Evolutionary conservation across 2,888 invertebrate genomes (phyloP).

Genomic region (Alentia gelatinosa): DNA sequence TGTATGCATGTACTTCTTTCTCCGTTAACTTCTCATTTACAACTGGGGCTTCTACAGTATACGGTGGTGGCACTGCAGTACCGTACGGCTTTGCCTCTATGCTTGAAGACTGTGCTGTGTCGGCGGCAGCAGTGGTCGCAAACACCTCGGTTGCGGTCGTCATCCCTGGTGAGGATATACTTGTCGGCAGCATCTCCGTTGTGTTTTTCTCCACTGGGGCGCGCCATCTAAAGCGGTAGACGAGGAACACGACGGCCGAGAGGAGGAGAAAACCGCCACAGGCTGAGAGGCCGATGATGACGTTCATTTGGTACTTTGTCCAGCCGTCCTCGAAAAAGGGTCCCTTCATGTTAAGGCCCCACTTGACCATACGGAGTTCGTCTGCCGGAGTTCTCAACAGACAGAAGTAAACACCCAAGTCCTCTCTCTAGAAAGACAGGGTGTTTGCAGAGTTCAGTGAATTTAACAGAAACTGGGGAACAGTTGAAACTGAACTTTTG

Average conservation of each 20-base stretch:
- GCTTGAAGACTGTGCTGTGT: no score
- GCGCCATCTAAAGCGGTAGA: slow-evolving; percentile 39
- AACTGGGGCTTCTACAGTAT: no score
- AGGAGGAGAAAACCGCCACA: slow-evolving; percentile 26
- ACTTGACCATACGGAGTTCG: slow-evolving; percentile 24
- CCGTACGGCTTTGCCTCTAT: no score
- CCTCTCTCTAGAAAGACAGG: not conserved
- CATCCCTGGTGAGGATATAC: not conserved
- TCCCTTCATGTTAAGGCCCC: slow-evolving; percentile 53
- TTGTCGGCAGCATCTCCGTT: not conserved
- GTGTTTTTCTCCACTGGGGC: not conserved
- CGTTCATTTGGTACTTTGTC: slow-evolving; percentile 24
- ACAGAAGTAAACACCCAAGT: slow-evolving; percentile 51
- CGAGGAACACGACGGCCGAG: not conserved
- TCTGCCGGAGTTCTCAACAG: not conserved
- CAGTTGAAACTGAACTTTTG: no score
- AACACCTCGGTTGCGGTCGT: not conserved
- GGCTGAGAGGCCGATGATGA: slow-evolving; percentile 50
- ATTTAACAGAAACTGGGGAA: no score
- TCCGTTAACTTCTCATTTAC: no score
- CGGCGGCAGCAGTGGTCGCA: no score
- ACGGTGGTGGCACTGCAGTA: no score
- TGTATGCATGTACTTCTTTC: no score
- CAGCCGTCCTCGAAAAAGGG: slow-evolving; percentile 49
- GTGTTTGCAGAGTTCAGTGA: no score